Evolutionary conservation across 1,140 invertebrate genomes (phyloP), one percentile per base, ranked within the genome.

Genomic region (Tetranychus urticae): DNA sequence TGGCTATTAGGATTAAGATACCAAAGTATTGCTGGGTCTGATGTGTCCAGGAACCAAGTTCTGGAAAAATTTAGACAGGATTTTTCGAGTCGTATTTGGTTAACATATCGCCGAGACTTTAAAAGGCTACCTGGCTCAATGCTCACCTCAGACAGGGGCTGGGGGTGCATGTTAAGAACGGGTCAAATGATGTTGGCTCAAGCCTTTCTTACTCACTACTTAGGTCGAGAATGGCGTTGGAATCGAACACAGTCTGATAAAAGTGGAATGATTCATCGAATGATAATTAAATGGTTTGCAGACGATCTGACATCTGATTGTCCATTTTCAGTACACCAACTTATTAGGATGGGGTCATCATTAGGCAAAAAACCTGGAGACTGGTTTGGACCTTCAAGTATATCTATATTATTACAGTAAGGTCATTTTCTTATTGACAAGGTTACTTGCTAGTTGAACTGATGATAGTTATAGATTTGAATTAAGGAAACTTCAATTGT

Each of bases 91-190:
- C 77, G 81, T 66, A 68, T 85, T 35, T 88, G 84, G 84, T 76
- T 88, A 68, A 88, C 85, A 7, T 88, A 88, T 70, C 75, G 85
- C 59, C 76, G 82, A 65, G 84, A 86, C 73, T 87, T 88, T 73
- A 82, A 83, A 7, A 76, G 78, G 33, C 50, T 67, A 59, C 36
- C 58, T 33, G 60, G 57, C 31, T 64, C 79, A 42, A 79, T 78
- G 45, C 78, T 88, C 37, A 94, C 89, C 1, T 82, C 83, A 10
- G 94, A 97, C 70, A 86, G 84, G 74, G 93, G 94, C 58, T 98
- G 94, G 93, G 94, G 94, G 42, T 98, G 94, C 72, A 98, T 97
- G 92, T 74, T 98, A 58, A 79, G 94, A 65, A 96, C 90, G 77
- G 94, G 93, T 0, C 94, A 99, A 75, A 98, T 98, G 94, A 83